Percentiles rank a stretch among this genome's conserved stretches.
phyloP scores from a whole-genome alignment of 2,797 vertebrate genomes.

The Helicolenus hilgendorfi region DNA sequence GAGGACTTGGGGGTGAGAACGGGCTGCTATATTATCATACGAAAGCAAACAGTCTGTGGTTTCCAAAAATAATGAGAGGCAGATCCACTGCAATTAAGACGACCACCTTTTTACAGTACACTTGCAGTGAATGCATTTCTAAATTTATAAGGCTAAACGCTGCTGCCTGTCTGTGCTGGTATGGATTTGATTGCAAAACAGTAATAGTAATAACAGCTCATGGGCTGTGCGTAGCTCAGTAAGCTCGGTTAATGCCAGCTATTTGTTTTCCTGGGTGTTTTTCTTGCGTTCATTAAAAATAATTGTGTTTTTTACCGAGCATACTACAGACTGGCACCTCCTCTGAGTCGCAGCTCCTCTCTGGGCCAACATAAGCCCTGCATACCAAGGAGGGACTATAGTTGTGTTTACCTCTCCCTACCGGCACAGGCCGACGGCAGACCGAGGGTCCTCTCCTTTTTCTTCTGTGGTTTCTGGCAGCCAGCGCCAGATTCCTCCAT shows the following conservation, averaged over 20 bases:
- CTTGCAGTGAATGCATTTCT: conserved; percentile 14
- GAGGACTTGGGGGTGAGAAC: too few relatives aligned
- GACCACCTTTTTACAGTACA: not conserved
- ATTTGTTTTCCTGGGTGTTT: conserved; percentile 58
- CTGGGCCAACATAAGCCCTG: conserved; percentile 79
- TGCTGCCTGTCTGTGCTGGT: conserved; percentile 58
- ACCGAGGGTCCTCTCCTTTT: conserved; percentile 87
- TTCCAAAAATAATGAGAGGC: not conserved
- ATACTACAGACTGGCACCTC: conserved; percentile 75
- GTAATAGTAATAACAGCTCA: not conserved
- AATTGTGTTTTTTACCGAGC: conserved; percentile 80
- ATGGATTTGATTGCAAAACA: conserved; percentile 60
- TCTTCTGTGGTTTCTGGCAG: conserved; percentile 92
- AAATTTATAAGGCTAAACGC: conserved; percentile 16
- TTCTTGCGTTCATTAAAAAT: conserved; percentile 81
- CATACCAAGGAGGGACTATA: conserved; percentile 89
- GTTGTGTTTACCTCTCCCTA: conserved; percentile 91
- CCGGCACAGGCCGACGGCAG: conserved; percentile 84
- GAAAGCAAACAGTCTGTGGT: not conserved
- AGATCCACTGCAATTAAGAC: conserved; percentile 2
- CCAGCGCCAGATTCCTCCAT: conserved; percentile 90
- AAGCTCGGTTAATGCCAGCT: conserved; percentile 41
- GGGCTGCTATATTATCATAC: not conserved
- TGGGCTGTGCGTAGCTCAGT: conserved; percentile 5
- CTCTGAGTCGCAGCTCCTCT: conserved; percentile 62